Percentiles rank a stretch among this genome's conserved stretches.
Conservation (phyloP, 2,888 invertebrate genomes). For the Pristionchus fissidentatus region DNA sequence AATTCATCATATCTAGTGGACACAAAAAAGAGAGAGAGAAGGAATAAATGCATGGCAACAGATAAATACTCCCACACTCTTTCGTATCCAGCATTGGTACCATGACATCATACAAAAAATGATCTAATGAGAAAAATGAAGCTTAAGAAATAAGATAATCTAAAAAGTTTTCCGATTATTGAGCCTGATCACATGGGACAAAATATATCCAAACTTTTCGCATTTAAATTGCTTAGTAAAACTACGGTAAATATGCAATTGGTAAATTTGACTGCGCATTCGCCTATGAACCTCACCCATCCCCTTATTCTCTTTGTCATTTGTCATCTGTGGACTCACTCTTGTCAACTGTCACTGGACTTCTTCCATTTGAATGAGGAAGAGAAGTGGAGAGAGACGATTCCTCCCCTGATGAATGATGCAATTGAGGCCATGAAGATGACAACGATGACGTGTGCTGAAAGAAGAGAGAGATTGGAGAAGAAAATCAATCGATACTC, state of each 20-base stretch:
- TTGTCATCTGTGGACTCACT: constrained; percentile 2
- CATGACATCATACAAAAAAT: background rate
- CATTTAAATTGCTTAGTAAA: no score
- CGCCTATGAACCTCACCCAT: background rate
- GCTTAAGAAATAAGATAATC: background rate
- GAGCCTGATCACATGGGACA: no score
- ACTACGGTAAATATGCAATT: background rate
- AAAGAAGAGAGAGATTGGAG: background rate
- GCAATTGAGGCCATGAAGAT: constrained; percentile 48
- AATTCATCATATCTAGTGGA: no score
- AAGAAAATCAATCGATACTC: background rate
- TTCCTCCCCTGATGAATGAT: background rate
- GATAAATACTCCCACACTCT: background rate
- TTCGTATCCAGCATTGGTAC: background rate
- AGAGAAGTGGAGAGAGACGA: constrained; percentile 37
- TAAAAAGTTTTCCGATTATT: background rate
- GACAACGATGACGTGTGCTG: constrained; percentile 41
- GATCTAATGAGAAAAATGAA: background rate
- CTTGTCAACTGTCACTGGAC: constrained; percentile 10
- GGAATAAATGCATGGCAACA: constrained; percentile 28
- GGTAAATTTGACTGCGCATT: no score
- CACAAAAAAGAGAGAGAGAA: background rate
- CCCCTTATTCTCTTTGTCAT: background rate
- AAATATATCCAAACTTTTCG: no score
- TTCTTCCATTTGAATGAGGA: constrained; percentile 40